phyloP scores from a whole-genome alignment of 2,113 vertebrate species.

The Epinephelus fuscoguttatus region DNA sequence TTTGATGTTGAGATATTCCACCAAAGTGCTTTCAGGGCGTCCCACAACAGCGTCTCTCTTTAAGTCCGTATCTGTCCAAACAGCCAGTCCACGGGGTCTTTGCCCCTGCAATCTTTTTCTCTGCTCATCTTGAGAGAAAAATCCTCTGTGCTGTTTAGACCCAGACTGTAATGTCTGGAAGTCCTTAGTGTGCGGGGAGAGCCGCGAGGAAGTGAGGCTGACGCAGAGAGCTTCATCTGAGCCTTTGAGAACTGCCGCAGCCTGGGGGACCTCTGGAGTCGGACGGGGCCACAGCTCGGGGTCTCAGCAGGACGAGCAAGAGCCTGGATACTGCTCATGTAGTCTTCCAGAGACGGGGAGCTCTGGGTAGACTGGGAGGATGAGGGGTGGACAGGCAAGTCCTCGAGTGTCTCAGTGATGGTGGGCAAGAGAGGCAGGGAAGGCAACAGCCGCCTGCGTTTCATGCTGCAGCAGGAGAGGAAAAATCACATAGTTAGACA shows the following conservation, averaged over 20 bases:
- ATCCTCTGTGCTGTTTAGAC: constrained; percentile 68
- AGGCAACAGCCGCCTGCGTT: constrained; percentile 72
- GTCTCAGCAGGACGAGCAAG: constrained; percentile 74
- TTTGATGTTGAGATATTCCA: constrained; percentile 25
- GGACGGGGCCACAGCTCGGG: constrained; percentile 71
- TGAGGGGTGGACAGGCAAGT: constrained; percentile 58
- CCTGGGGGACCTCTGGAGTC: constrained; percentile 75
- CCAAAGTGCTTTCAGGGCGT: constrained; percentile 23
- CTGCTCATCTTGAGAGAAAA: constrained; percentile 65
- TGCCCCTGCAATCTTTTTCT: constrained; percentile 68
- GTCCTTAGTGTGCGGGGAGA: constrained; percentile 69
- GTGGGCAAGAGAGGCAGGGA: constrained; percentile 81
- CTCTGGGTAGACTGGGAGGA: constrained; percentile 57
- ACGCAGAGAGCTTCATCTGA: constrained; percentile 72
- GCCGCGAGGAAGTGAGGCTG: constrained; percentile 61
- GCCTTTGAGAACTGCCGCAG: constrained; percentile 76
- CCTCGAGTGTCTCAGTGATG: constrained; percentile 84
- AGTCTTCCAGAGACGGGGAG: constrained; percentile 82
- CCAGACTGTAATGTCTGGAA: constrained; percentile 54
- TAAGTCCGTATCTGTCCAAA: constrained; percentile 80
- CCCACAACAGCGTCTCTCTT: constrained; percentile 23
- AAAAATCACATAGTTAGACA: constrained; percentile 24
- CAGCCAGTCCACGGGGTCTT: constrained; percentile 86
- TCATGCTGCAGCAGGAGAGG: constrained; percentile 75
- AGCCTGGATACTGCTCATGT: constrained; percentile 84